Base-by-base conservation (phyloP, 2,888 invertebrate genomes). In the Mythimna albipuncta region DNA sequence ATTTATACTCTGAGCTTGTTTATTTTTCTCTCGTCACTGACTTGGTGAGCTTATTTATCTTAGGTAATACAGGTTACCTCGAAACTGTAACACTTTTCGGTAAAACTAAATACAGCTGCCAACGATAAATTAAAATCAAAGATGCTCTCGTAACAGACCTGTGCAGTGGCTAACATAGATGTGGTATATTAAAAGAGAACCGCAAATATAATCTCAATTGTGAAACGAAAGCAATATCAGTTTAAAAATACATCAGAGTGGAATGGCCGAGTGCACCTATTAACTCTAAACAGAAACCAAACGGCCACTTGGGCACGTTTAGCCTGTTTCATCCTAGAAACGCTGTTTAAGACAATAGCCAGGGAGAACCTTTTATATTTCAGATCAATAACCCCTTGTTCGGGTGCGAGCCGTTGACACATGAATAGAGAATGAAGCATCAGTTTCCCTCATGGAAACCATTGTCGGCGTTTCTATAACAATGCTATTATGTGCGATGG, bases 291-390 rank as follows among this genome's bases (percentile, higher is more conserved):
- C 69, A 87, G 73, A 69, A 84, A 74, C 87, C 79, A 82, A 84
- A 87, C 85, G 81, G 88, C 89, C 91, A 93, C 95, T 95, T 93
- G 91, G 88, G 93, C 95, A 95, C 95, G 95, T 93, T 90, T 90
- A 89, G 89, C 89, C 85, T 85, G 89, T 89, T 91, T 85, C 87
- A 89, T 88, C 86, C 86, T 87, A 89, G 87, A 89, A 88, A 86
- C 87, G 79, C 75, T 89, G 91, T 91, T 93, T 91, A 92, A 94
- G 93, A 95, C 95, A 95, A 94, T 92, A 88, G 85, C 85, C 83
- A 87, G 89, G 90, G 92, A 91, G 91, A 94, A 92, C 89, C 93
- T 93, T 92, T 93, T 92, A 93, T 92, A 92, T 89, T 91, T 85
- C 89, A 92, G 93, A 93, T 92, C 93, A 93, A 94, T 94, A 93